Evolutionary conservation across 1,140 invertebrate genomes (phyloP).

Genomic region (Globodera rostochiensis): DNA sequence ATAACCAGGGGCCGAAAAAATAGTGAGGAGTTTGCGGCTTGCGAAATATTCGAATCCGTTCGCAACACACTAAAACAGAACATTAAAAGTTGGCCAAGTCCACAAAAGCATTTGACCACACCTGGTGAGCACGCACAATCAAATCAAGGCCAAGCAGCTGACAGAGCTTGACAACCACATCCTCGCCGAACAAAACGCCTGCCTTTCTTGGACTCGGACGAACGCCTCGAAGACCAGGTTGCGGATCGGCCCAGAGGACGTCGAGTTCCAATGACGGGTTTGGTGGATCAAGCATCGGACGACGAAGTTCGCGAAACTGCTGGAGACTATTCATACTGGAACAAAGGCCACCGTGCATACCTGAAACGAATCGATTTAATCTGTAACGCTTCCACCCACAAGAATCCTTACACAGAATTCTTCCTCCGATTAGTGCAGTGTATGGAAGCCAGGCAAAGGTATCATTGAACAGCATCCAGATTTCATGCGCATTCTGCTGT

Average conservation of each 20-base stretch:
- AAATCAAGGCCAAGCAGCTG: slow-evolving; percentile 55
- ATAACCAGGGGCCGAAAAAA: too few relatives aligned
- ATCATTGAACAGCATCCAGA: background rate
- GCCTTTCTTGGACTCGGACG: slow-evolving; percentile 72
- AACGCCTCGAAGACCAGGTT: slow-evolving; percentile 45
- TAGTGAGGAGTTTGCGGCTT: too few relatives aligned
- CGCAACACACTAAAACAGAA: too few relatives aligned
- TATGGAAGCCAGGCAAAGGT: background rate
- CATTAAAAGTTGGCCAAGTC: too few relatives aligned
- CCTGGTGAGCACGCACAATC: slow-evolving; percentile 52
- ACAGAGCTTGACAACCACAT: slow-evolving; percentile 46
- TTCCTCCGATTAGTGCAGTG: too few relatives aligned
- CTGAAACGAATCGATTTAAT: too few relatives aligned
- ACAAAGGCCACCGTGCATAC: slow-evolving; percentile 16
- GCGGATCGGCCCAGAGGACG: slow-evolving; percentile 66
- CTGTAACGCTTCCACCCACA: too few relatives aligned
- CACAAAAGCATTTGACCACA: too few relatives aligned
- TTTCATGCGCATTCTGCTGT: background rate
- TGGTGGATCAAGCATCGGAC: slow-evolving; percentile 1
- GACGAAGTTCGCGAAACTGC: background rate
- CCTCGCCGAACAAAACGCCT: slow-evolving; percentile 54
- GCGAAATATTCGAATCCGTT: too few relatives aligned
- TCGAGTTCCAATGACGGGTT: slow-evolving; percentile 38
- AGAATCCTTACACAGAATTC: too few relatives aligned
- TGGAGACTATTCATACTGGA: background rate